Evolutionary conservation across 1,140 invertebrate genomes (phyloP).

Genomic region (Pseudomyrmex concolor): DNA sequence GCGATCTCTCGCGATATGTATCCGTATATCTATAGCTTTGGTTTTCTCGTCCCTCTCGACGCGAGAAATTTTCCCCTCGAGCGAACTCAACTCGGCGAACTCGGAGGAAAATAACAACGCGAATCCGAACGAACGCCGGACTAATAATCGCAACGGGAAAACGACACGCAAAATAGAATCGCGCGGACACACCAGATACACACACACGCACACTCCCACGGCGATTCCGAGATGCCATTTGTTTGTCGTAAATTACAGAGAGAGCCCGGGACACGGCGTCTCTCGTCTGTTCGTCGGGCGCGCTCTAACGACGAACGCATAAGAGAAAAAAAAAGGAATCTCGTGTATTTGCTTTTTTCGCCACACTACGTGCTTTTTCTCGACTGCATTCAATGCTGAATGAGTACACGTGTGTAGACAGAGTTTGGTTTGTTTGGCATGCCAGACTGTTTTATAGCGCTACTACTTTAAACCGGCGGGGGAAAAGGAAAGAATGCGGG

Average conservation of each 20-base stretch:
- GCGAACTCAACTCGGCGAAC: not conserved
- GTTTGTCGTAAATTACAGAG: slow-evolving; percentile 56
- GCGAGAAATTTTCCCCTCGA: slow-evolving; percentile 2
- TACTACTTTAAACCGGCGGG: too few species aligned
- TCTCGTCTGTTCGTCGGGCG: slow-evolving; percentile 44
- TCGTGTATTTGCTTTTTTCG: slow-evolving; percentile 10
- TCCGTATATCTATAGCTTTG: not conserved
- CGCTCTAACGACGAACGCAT: slow-evolving; percentile 34
- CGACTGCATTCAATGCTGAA: slow-evolving; percentile 13
- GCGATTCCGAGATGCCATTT: slow-evolving; percentile 20
- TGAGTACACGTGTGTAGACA: not conserved
- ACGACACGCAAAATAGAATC: slow-evolving; percentile 48
- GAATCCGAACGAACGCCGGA: not conserved
- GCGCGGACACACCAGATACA: slow-evolving; percentile 1
- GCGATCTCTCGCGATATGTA: slow-evolving; percentile 28
- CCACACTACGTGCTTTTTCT: slow-evolving; percentile 3
- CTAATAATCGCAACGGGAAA: slow-evolving; percentile 1
- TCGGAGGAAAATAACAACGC: not conserved
- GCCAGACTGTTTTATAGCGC: not conserved
- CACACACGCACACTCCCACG: slow-evolving; percentile 7
- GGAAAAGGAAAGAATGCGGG: not conserved
- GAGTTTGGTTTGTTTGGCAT: slow-evolving; percentile 17
- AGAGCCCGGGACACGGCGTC: not conserved
- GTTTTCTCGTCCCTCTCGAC: slow-evolving; percentile 9
- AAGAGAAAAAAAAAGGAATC: slow-evolving; percentile 8